Conservation (phyloP, 1,140 invertebrate species). For the Drosophila ficusphila region DNA sequence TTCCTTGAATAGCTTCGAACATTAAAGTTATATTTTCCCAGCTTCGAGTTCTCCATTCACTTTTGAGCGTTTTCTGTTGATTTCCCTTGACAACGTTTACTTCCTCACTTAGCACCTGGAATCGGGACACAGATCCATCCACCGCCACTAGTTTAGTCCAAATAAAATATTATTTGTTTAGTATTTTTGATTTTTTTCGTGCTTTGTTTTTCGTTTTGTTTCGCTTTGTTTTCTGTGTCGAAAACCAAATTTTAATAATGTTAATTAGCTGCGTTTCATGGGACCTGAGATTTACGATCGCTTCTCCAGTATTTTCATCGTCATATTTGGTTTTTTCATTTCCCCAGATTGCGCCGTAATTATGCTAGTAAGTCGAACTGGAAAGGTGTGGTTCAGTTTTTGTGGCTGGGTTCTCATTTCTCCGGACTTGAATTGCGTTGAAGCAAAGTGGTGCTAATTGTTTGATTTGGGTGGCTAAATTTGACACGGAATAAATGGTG, state of each 20-base stretch:
- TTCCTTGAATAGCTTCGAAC: neutral
- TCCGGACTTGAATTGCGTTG: constrained; percentile 44
- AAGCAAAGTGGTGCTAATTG: constrained; percentile 74
- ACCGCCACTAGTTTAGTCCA: constrained; percentile 68
- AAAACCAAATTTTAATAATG: constrained; percentile 82
- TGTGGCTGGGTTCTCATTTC: constrained; percentile 46
- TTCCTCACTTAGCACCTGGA: constrained; percentile 67
- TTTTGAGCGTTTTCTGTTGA: constrained; percentile 25
- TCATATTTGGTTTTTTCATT: constrained; percentile 24
- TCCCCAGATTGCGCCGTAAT: constrained; percentile 51
- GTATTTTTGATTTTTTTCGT: constrained; percentile 35
- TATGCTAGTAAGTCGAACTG: constrained; percentile 49
- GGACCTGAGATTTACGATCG: constrained; percentile 68
- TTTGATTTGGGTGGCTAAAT: constrained; percentile 59
- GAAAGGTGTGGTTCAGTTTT: constrained; percentile 47
- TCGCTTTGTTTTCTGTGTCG: constrained; percentile 76
- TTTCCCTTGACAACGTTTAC: constrained; percentile 64
- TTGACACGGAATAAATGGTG: constrained; percentile 29
- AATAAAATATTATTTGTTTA: constrained; percentile 75
- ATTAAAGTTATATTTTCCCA: constrained; percentile 25
- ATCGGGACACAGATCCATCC: constrained; percentile 10
- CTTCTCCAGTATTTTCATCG: constrained; percentile 1
- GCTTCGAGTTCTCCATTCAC: constrained; percentile 30
- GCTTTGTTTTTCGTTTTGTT: constrained; percentile 42
- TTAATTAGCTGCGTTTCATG: constrained; percentile 79